Evolutionary conservation across 2,888 invertebrate species (phyloP), one percentile per base, ranked within the genome.

Genomic region (Fragum sueziense): DNA sequence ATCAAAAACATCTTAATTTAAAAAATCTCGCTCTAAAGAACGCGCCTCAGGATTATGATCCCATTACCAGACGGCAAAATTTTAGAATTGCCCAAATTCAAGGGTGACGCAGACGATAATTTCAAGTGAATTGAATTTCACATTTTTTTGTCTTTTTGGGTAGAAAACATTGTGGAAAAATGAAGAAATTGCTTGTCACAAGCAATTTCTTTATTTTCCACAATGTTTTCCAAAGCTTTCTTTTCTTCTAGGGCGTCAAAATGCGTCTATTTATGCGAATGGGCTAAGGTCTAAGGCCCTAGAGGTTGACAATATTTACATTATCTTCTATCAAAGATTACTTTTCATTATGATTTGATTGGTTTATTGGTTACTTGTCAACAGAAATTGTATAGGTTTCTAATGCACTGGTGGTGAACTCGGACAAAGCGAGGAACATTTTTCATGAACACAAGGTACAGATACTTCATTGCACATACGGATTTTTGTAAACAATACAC

Each of bases 221-320:
- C 11, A n/a, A 52, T 52, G 7, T 52, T 7, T 52, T 52, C 52
- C 9, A 41, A 52, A 52, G 22, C 11, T 22, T 52, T 17, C 14
- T 52, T 22, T 11, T 17, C n/a, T 20, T 17, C n/a, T 6, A n/a
- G 22, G 11, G 52, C 52, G 52, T 52, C 52, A 11, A 22, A 52
- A 52, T 11, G 52, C 52, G 52, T 52, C 31, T 67, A 65, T 57
- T 74, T 33, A 65, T 76, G 80, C 70, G 76, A 80, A 80, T 33
- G 41, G 25, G 14, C 14, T 37, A 37, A 37, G 14, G 37, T 37
- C 37, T 14, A 37, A 37, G 14, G 37, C 7, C 7, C 6, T 9
- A 37, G 37, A 37, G 14, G 14, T 47, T 47, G 47, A 2, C 17
- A 20, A 47, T 47, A 47, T 47, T 47, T 47, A 47, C 47, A 9